Evolutionary conservation across 2,888 invertebrate genomes (phyloP), one percentile per base, ranked within the genome.

Genomic region (Tetrapedia diversipes): DNA sequence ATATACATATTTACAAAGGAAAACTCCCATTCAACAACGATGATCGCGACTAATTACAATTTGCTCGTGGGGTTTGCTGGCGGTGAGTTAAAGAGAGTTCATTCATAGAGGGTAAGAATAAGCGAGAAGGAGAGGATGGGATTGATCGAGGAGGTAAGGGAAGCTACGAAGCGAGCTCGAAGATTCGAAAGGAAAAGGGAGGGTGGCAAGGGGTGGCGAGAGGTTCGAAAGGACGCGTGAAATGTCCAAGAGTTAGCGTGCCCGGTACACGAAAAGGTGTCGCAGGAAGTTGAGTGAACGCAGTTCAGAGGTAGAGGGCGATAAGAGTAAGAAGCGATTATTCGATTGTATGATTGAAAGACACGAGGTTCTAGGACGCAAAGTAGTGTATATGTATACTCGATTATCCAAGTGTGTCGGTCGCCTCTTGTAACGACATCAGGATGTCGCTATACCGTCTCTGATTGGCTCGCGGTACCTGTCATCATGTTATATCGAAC

Each of bases 1-100:
- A 89, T 90, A 75, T 90, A 90, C 89, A 90, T 90, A 90, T 90
- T 81, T 90, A 90, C 89, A 90, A 84, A 84, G 86, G 82, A 86
- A 83, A 85, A 81, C 60, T 82, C 82, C 84, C 84, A 86, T 87
- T 88, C 82, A 87, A 88, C 87, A 89, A 89, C 86, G 82, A 89
- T 86, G 82, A 88, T 88, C 83, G 86, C 86, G 86, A 88, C 66
- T 87, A 84, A 70, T 77, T 60, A 71, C 71, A 76, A 37, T 65
- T 76, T 79, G 73, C 37, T 79, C 66, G 73, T 77, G 83, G 83
- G 85, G 84, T 84, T 86, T 80, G 79, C 73, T 70, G 82, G 78
- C 75, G 75, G 59, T 76, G 57, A 61, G n/a, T n/a, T n/a, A n/a
- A 56, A 69, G 47, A 37, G 61, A 34, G 60, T 54, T 29, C n/a